A percentile compares a stretch with the other conserved stretches of the same genome.
These are phyloP conservation scores for Phataginus tetradactyla DNA, from an alignment of 2,797 vertebrate species.

Conservation along the genomic window DNA sequence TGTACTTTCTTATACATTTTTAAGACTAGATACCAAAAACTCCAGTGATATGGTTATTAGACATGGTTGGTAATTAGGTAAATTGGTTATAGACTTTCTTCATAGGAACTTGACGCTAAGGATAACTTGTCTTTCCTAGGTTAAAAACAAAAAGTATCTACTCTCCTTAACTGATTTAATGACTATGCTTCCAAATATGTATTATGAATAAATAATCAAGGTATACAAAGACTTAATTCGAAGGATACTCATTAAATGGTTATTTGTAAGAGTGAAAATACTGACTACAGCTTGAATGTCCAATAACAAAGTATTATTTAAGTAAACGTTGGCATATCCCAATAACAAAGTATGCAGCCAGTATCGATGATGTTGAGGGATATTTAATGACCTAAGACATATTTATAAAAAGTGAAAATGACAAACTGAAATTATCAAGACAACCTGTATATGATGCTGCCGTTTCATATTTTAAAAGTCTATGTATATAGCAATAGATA, in stretches of 20 bases:
- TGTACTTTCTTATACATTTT: not conserved
- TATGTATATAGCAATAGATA: not conserved
- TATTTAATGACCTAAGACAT: not conserved
- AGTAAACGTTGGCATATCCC: not conserved
- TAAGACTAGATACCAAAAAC: not conserved
- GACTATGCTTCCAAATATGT: not conserved
- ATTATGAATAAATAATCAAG: not conserved
- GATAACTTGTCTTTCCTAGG: too few relatives aligned
- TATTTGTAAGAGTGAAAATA: not conserved
- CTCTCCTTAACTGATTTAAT: not conserved
- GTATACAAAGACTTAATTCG: not conserved
- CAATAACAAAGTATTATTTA: not conserved
- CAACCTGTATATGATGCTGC: not conserved
- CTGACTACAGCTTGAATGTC: not conserved
- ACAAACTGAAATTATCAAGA: not conserved
- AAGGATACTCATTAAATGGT: not conserved
- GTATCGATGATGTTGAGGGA: not conserved
- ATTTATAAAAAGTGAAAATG: not conserved
- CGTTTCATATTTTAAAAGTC: conserved; percentile 1
- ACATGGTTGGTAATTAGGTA: not conserved
- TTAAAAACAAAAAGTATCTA: not conserved
- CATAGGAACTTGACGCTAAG: not conserved
- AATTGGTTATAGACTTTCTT: not conserved
- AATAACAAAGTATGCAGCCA: not conserved
- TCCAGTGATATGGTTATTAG: not conserved